Evolutionary conservation across 92 coral and sea anemone genomes (phyloP).

Genomic region (Scolanthus callimorphus): DNA sequence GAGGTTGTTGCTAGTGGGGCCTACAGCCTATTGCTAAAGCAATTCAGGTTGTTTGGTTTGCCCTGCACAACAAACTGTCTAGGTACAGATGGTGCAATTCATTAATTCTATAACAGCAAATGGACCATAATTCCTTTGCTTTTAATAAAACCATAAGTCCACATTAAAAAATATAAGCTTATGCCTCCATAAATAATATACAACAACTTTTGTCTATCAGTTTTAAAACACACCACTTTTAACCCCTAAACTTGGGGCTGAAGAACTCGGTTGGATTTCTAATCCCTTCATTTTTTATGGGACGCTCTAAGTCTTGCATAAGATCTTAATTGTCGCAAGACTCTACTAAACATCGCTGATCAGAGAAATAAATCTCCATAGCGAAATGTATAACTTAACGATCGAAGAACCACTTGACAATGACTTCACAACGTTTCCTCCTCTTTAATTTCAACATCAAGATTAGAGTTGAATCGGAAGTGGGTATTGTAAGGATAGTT

Average conservation of each 20-base stretch:
- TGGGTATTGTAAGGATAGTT: not conserved
- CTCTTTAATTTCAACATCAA: not conserved
- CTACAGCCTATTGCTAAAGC: not conserved
- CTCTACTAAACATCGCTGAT: not conserved
- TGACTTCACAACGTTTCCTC: not conserved
- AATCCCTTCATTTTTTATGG: too few species aligned
- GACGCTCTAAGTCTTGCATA: too few species aligned
- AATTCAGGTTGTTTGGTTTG: not conserved
- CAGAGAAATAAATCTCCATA: not conserved
- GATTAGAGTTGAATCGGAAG: not conserved
- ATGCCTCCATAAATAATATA: not conserved
- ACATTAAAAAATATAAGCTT: slow-evolving; percentile 29
- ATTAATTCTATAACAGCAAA: slow-evolving; percentile 34
- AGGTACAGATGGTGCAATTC: slow-evolving; percentile 15
- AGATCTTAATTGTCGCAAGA: too few species aligned
- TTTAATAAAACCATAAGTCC: slow-evolving; percentile 23
- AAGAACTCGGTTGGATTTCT: too few species aligned
- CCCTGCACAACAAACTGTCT: not conserved
- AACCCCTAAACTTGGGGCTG: too few species aligned
- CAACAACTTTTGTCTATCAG: not conserved
- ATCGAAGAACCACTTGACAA: not conserved
- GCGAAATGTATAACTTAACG: not conserved
- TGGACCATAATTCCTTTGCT: slow-evolving; percentile 23
- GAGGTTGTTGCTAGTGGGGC: not conserved
- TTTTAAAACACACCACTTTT: too few species aligned